phyloP scores from a whole-genome alignment of 1,140 invertebrate species.

The Formica selysi region DNA sequence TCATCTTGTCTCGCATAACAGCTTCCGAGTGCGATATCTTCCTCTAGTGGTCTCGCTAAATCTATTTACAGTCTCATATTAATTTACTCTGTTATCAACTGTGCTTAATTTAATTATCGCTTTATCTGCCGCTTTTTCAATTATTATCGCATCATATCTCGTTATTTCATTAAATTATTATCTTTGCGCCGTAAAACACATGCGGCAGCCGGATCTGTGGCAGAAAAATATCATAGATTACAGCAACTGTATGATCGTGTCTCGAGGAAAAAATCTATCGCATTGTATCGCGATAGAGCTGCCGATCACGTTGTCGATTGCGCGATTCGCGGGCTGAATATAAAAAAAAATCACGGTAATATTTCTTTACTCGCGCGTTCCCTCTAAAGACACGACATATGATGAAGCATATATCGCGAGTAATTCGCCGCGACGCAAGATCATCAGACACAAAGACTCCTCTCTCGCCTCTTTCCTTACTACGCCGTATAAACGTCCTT shows the following conservation, averaged over 20 bases:
- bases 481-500: slow-evolving; percentile 54
- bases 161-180: neutral
- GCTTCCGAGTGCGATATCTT: neutral
- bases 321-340: neutral
- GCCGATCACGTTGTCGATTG: slow-evolving; percentile 24
- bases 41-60: neutral
- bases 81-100: neutral
- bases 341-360: neutral
- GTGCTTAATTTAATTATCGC: neutral
- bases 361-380: neutral
- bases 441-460: slow-evolving; percentile 59
- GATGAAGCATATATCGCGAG: slow-evolving; percentile 8
- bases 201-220: neutral
- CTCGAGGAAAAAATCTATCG: slow-evolving; percentile 7
- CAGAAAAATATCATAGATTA: neutral
- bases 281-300: slow-evolving; percentile 18
- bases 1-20: slow-evolving; percentile 6
- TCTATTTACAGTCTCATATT: slow-evolving; percentile 9
- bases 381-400: neutral
- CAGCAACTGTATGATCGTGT: neutral
- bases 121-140: neutral
- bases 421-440: slow-evolving; percentile 38
- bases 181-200: neutral
- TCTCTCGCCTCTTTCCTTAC: slow-evolving; percentile 47
- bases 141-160: neutral